Conservation (phyloP, 1,140 invertebrate species). For the Cataglyphis hispanica region DNA sequence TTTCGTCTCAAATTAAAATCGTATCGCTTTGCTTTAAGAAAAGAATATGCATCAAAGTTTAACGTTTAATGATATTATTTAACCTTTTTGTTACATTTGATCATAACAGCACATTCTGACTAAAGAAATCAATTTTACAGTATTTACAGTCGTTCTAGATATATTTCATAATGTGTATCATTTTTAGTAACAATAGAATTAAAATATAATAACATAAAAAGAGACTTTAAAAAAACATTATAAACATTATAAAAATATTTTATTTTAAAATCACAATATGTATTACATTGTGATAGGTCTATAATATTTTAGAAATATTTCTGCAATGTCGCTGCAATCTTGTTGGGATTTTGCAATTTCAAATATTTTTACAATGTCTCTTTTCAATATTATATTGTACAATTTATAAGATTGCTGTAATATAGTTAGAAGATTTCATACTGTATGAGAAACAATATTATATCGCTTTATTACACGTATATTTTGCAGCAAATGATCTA, state of each 20-base stretch:
- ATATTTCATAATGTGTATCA: neutral
- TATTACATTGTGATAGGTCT: neutral
- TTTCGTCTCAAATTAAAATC: neutral
- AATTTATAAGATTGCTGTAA: slow-evolving; percentile 12
- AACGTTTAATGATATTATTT: slow-evolving; percentile 1
- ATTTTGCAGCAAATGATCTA: slow-evolving; percentile 81
- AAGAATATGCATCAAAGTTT: neutral
- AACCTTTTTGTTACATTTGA: neutral
- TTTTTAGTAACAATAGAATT: neutral
- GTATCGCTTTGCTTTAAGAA: neutral
- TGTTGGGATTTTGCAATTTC: neutral
- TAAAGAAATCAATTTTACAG: neutral
- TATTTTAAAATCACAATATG: neutral
- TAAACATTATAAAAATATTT: slow-evolving; percentile 7
- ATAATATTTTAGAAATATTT: neutral
- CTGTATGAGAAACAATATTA: neutral
- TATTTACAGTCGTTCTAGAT: neutral
- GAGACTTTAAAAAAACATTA: neutral
- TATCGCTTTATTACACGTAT: neutral
- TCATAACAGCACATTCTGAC: neutral
- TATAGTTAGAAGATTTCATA: neutral
- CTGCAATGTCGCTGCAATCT: neutral
- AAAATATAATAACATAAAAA: neutral
- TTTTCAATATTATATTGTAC: neutral
- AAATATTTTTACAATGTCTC: neutral